Base-by-base conservation (phyloP, 2,888 invertebrate genomes). In the Podabrus alpinus region DNA sequence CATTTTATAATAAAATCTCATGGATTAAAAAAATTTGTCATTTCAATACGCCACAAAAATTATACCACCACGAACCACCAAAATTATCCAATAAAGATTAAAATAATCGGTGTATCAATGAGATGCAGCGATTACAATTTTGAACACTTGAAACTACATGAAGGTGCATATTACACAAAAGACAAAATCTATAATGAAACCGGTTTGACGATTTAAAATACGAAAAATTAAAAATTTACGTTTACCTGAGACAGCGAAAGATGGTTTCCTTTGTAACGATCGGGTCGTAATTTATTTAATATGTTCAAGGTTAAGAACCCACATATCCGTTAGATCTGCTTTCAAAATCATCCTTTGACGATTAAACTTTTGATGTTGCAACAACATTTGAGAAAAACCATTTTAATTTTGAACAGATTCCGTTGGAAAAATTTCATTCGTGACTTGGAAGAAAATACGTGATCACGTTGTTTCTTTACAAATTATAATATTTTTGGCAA, bases 171-270 rank as follows among this genome's bases (percentile, higher is more conserved):
- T 45, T 45, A 45, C 45, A 45, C 45, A 45, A 45, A 45, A 45
- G n/a, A 45, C 45, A 45, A 45, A 45, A 45, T 45, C n/a, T 45
- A 45, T 45, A 45, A 45, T n/a, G 45, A 45, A 45, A 45, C 45
- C 45, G 45, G 45, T 45, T 45, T 45, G 45, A 45, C n/a, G 45
- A 45, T 45, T n/a, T 45, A 45, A 45, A 45, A 45, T 45, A 45
- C n/a, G 21, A 64, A 64, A 64, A 64, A 64, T 64, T 64, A 64
- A 64, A 17, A 64, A 64, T 64, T 64, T 62, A 45, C 45, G 45
- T 62, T 19, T 64, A 64, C 62, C 62, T 64, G 62, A 19, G 21
- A 64, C 16, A n/a, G 19, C 13, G 19, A 64, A 21, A 64, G 62
- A 64, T 64, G 62, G 62, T 19, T 19, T 64, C 62, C 62, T 64